These are phyloP conservation scores for Cydia amplana DNA, from an alignment of 1,140 invertebrate species.

Conservation along the genomic window DNA sequence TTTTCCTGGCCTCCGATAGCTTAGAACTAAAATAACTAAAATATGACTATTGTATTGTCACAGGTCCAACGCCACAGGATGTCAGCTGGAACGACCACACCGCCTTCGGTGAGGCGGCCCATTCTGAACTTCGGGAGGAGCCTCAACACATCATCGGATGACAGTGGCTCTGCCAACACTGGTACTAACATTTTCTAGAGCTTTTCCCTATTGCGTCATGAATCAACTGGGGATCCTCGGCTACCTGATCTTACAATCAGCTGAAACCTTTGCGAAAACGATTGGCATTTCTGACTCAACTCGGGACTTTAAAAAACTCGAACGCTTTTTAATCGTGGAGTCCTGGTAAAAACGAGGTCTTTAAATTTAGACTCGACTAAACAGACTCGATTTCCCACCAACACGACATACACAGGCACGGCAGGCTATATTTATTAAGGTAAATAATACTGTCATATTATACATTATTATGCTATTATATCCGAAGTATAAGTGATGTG, in stretches of 20 bases:
- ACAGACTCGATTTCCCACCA: too few species aligned
- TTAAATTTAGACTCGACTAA: too few species aligned
- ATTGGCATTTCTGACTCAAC: too few species aligned
- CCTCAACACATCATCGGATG: constrained; percentile 83
- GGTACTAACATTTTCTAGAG: constrained; percentile 44
- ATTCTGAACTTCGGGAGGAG: constrained; percentile 87
- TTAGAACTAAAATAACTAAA: too few species aligned
- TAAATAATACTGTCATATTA: neutral
- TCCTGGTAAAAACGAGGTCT: too few species aligned
- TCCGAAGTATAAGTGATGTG: constrained; percentile 11
- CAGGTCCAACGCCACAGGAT: constrained; percentile 90
- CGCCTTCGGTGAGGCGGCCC: constrained; percentile 85
- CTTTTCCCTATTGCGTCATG: neutral
- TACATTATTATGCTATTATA: neutral
- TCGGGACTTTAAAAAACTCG: too few species aligned
- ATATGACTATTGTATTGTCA: neutral
- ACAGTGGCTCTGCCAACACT: constrained; percentile 62
- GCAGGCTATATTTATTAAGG: neutral
- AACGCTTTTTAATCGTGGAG: too few species aligned
- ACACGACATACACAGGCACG: too few species aligned
- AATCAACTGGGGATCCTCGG: too few species aligned
- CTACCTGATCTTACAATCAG: too few species aligned
- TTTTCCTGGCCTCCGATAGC: too few species aligned
- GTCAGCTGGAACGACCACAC: constrained; percentile 86
- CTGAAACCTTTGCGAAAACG: too few species aligned